Conservation (phyloP, 2,888 invertebrate species). For the Drosophila phalerata region DNA sequence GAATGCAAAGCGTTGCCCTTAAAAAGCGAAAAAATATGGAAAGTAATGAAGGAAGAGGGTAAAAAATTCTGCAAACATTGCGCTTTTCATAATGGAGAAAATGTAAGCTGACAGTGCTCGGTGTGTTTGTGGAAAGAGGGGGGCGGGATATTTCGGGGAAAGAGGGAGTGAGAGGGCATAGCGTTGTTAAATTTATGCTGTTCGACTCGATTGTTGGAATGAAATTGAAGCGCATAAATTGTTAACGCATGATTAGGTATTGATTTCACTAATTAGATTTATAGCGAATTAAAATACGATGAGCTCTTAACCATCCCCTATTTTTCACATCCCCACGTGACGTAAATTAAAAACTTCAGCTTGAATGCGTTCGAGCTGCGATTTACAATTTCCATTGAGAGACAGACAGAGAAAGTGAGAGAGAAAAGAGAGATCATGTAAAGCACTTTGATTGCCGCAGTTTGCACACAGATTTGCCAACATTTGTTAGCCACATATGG, state of each 20-base stretch:
- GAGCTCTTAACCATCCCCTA: constrained; percentile 8
- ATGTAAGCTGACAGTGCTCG: constrained; percentile 14
- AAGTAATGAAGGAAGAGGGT: constrained; percentile 37
- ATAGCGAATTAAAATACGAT: constrained; percentile 71
- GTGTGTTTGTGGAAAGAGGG: neutral
- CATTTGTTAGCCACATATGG: constrained; percentile 61
- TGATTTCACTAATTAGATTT: constrained; percentile 80
- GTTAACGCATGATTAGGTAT: constrained; percentile 78
- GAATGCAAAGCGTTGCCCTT: constrained; percentile 61
- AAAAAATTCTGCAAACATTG: constrained; percentile 54
- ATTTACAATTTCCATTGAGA: constrained; percentile 16
- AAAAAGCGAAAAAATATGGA: constrained; percentile 29
- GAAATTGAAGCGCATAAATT: constrained; percentile 77
- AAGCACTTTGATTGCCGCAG: constrained; percentile 65
- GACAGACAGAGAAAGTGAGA: neutral
- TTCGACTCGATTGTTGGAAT: constrained; percentile 38
- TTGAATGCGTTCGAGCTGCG: constrained; percentile 18
- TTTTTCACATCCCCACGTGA: no score
- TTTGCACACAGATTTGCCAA: constrained; percentile 72
- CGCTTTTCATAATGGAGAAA: constrained; percentile 53
- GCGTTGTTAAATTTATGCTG: constrained; percentile 42
- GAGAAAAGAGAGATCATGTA: constrained; percentile 30
- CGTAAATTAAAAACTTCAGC: constrained; percentile 42
- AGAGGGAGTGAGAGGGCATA: neutral
- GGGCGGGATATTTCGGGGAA: neutral